These are phyloP conservation scores for Calliphora vomitoria DNA, from an alignment of 2,888 invertebrate species.

Conservation along the genomic window DNA sequence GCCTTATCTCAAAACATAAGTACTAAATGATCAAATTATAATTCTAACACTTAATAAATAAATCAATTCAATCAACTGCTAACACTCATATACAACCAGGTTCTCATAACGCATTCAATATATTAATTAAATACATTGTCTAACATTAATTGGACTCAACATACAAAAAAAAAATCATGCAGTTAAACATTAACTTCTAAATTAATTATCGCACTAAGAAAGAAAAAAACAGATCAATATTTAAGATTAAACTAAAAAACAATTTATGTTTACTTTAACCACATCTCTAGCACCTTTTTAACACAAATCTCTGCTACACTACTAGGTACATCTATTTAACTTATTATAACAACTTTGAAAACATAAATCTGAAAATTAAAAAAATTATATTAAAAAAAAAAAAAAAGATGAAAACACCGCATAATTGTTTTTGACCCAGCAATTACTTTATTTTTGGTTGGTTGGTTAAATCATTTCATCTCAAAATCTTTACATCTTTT, in stretches of 20 bases:
- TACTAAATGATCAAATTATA: too few relatives aligned
- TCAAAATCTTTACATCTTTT: conserved; percentile 19
- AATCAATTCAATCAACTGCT: too few relatives aligned
- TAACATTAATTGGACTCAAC: neutral
- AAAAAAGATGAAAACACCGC: conserved; percentile 13
- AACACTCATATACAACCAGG: too few relatives aligned
- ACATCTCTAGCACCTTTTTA: conserved; percentile 51
- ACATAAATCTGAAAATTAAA: conserved; percentile 19
- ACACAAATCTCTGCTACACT: neutral
- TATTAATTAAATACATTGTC: neutral
- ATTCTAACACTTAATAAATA: too few relatives aligned
- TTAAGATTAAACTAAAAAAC: conserved; percentile 51
- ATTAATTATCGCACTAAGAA: conserved; percentile 49
- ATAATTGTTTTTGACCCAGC: conserved; percentile 60
- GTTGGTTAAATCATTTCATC: conserved; percentile 40
- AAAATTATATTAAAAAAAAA: conserved; percentile 18
- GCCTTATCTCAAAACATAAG: too few relatives aligned
- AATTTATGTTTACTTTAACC: conserved; percentile 51
- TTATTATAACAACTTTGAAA: conserved; percentile 51
- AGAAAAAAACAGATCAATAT: conserved; percentile 44
- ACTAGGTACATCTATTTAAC: conserved; percentile 45
- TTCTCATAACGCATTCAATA: neutral
- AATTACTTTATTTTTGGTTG: conserved; percentile 58
- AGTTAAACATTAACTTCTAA: conserved; percentile 31
- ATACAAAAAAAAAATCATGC: neutral